These are phyloP conservation scores for Melopsittacus undulatus DNA, from an alignment of 2,797 vertebrate genomes.

Conservation along the genomic window DNA sequence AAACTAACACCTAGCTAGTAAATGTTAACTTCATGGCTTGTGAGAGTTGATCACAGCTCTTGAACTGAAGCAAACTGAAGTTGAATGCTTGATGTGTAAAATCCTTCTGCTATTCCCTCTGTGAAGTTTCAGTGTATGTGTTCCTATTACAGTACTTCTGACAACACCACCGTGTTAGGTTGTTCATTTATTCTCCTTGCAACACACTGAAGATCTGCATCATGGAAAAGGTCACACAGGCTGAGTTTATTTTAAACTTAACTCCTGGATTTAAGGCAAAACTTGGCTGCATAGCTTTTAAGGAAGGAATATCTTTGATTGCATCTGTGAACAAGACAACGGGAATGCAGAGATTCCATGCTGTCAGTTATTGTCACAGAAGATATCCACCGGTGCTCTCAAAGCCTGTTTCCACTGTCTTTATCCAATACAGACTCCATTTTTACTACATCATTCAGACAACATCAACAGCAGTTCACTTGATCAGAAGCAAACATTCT, in stretches of 20 bases:
- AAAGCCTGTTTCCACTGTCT: not conserved
- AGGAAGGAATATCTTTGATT: not conserved
- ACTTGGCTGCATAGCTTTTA: not conserved
- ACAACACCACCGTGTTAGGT: not conserved
- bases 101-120: not conserved
- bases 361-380: not conserved
- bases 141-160: not conserved
- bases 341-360: not conserved
- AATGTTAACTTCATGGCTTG: not conserved
- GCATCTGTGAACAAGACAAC: accelerated
- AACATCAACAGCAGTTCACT: not conserved
- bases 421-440: not conserved
- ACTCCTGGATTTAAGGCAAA: not conserved
- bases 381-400: not conserved
- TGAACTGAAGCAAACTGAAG: not conserved
- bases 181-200: not conserved
- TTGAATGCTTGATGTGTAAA: not conserved
- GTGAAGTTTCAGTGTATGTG: not conserved
- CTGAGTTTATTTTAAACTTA: not conserved
- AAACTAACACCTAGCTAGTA: not conserved
- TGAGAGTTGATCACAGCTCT: not conserved
- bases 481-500: not conserved
- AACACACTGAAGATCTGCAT: not conserved
- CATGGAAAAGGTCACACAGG: not conserved
- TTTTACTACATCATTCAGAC: not conserved